Evolutionary conservation across 2,888 invertebrate genomes (phyloP).

Genomic region (Calameuta pallipes): DNA sequence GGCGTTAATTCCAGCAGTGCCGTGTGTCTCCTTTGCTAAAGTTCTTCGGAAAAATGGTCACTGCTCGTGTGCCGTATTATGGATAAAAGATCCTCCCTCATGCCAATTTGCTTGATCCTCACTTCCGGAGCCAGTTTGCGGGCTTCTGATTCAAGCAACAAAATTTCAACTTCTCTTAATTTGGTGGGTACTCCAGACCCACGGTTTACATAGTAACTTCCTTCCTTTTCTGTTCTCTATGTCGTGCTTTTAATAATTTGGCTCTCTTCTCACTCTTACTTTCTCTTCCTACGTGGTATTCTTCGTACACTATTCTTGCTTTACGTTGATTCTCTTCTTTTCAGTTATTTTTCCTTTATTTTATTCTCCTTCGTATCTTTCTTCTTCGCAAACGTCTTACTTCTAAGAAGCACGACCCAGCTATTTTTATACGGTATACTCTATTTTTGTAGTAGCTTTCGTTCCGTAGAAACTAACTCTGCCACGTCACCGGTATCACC

Average conservation of each 20-base stretch:
- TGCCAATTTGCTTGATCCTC: constrained; percentile 76
- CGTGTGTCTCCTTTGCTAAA: constrained; percentile 45
- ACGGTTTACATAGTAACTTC: constrained; percentile 25
- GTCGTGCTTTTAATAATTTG: neutral
- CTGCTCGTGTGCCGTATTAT: constrained; percentile 84
- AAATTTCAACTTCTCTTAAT: neutral
- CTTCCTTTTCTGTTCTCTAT: neutral
- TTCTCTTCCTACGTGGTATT: neutral
- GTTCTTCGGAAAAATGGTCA: constrained; percentile 80
- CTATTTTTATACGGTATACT: neutral
- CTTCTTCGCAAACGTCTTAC: neutral
- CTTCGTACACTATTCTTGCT: neutral
- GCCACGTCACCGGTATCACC: neutral
- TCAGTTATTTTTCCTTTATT: neutral
- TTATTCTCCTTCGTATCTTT: neutral
- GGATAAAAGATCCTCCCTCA: constrained; percentile 80
- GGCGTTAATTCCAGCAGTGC: neutral
- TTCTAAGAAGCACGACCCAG: neutral
- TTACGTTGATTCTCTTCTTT: neutral
- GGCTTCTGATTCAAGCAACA: constrained; percentile 35
- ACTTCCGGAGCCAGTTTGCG: constrained; percentile 72
- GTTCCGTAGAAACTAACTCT: neutral
- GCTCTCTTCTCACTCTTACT: neutral
- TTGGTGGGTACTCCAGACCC: neutral
- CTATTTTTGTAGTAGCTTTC: neutral